A percentile compares a stretch with the other conserved stretches of the same genome.
These are phyloP conservation scores for Eupeodes luniger DNA, from an alignment of 2,888 invertebrate species.

Conservation along the genomic window DNA sequence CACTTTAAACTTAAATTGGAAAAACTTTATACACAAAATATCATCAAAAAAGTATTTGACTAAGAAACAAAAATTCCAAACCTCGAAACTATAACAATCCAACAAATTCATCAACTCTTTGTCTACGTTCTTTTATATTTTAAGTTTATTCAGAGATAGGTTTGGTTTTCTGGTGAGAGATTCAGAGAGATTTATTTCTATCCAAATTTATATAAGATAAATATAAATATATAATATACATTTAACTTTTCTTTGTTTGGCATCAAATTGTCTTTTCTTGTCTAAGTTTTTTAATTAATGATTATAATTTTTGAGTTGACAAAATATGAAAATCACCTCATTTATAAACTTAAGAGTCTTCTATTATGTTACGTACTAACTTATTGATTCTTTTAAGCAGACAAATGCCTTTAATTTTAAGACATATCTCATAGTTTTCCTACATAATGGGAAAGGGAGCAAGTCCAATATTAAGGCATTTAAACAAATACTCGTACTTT, in stretches of 20 bases:
- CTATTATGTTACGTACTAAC: no score
- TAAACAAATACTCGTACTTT: no score
- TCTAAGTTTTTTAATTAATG: background rate
- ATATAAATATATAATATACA: background rate
- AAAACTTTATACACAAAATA: conserved; percentile 12
- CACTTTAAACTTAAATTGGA: conserved; percentile 19
- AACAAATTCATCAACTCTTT: conserved; percentile 5
- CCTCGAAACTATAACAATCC: conserved; percentile 11
- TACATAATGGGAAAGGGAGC: no score
- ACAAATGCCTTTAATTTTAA: no score
- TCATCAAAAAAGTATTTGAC: conserved; percentile 27
- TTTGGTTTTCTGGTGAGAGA: background rate
- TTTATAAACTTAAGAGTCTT: no score
- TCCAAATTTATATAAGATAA: background rate
- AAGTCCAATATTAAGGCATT: no score
- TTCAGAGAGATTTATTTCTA: conserved; percentile 5
- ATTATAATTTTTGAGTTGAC: no score
- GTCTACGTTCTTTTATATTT: background rate
- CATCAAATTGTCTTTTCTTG: background rate
- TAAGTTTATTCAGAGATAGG: background rate
- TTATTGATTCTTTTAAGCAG: no score
- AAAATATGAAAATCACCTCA: no score
- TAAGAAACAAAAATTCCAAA: conserved; percentile 36
- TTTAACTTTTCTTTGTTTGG: background rate
- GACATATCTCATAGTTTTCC: no score